Conservation (phyloP, 1,140 invertebrate genomes). For the Tribolium castaneum region DNA sequence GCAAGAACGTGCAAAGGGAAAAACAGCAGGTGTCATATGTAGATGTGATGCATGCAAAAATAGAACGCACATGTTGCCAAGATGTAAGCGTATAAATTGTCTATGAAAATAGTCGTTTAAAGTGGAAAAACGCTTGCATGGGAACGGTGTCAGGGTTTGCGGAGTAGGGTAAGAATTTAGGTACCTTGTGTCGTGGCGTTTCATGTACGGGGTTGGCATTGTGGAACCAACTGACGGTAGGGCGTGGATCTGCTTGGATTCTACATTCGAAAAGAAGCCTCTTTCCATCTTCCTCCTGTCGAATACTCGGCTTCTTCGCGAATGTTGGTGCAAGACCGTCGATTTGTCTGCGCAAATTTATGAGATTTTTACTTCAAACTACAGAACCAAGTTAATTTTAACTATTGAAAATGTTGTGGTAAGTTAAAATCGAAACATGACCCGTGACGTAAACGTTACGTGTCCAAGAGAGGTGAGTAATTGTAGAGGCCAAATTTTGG, state of each 20-base stretch:
- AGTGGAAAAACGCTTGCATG: conserved; percentile 11
- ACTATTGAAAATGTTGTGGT: conserved; percentile 35
- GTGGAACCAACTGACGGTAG: conserved; percentile 92
- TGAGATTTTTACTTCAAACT: conserved; percentile 1
- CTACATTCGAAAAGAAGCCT: conserved; percentile 95
- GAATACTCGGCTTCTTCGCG: conserved; percentile 95
- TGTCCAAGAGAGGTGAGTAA: conserved; percentile 48
- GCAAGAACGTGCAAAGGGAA: conserved; percentile 23
- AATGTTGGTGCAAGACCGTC: conserved; percentile 98
- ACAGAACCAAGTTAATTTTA: conserved; percentile 13
- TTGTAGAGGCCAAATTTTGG: conserved; percentile 52
- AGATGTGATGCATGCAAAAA: conserved; percentile 37
- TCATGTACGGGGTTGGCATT: conserved; percentile 82
- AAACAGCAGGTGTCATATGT: conserved; percentile 48
- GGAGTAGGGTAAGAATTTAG: conserved; percentile 25
- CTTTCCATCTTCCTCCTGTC: conserved; percentile 97
- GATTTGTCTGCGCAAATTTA: conserved; percentile 80
- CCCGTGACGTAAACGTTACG: conserved; percentile 56
- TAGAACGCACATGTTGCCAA: conserved; percentile 47
- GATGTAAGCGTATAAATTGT: conserved; percentile 39
- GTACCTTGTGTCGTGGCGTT: conserved; percentile 85
- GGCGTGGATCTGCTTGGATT: conserved; percentile 93
- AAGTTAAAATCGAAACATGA: conserved; percentile 53
- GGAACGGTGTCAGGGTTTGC: conserved; percentile 33
- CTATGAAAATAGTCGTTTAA: conserved; percentile 40